These are phyloP conservation scores for Chiridota heheva DNA, from an alignment of 35 echinoderm and acorn worm species.

Conservation along the genomic window DNA sequence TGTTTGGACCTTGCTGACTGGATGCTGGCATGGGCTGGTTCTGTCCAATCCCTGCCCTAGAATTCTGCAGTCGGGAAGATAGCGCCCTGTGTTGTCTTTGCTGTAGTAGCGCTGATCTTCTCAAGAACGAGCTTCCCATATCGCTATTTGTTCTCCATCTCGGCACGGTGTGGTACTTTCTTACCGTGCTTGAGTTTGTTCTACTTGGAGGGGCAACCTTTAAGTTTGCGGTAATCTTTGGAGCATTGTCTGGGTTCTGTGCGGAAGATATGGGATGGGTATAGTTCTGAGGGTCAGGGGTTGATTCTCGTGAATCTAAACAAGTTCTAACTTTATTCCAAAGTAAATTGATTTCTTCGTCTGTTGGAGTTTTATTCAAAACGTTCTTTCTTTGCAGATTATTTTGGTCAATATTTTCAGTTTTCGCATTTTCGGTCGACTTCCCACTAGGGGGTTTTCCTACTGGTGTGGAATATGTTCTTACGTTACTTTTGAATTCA, in stretches of 20 bases:
- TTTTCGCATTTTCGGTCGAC: neutral
- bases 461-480: neutral
- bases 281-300: constrained; percentile 12
- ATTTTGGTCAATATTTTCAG: neutral
- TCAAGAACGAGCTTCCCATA: constrained; percentile 52
- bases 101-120: constrained; percentile 60
- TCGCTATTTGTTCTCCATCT: constrained; percentile 80
- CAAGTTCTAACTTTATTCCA: constrained; percentile 99
- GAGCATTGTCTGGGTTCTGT: constrained; percentile 13
- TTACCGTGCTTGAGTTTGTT: constrained; percentile 12
- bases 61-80: neutral
- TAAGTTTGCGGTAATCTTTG: constrained; percentile 67
- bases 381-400: constrained; percentile 10
- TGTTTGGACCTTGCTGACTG: constrained; percentile 67
- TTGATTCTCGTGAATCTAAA: constrained; percentile 68
- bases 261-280: constrained; percentile 1
- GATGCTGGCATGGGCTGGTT: constrained; percentile 11
- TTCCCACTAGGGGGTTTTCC: constrained; percentile 38
- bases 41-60: neutral
- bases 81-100: constrained; percentile 16
- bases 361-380: constrained; percentile 92
- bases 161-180: constrained; percentile 62
- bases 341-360: constrained; percentile 96
- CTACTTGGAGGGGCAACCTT: constrained; percentile 26
- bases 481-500: neutral